Evolutionary conservation across 2,888 invertebrate genomes (phyloP), one percentile per base, ranked within the genome.

Genomic region (Perizoma affinitatum): DNA sequence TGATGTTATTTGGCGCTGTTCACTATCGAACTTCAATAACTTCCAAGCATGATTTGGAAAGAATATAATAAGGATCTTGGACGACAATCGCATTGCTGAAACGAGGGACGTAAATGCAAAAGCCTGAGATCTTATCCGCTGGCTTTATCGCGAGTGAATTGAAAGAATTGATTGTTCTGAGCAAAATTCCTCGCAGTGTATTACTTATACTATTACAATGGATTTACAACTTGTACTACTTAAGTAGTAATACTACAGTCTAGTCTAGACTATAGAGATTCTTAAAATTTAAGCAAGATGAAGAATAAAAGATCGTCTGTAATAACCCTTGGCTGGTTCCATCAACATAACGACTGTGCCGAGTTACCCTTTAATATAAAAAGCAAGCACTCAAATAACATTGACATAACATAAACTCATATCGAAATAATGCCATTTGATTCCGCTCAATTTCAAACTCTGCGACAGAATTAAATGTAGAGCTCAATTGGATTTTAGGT

Each of bases 401-500:
- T 22, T 22, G 1, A 22, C 22, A 22, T 22, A 22, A 22, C 22
- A 22, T 22, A 22, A 22, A 10, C 9, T 6, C 6, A 36, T 40
- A 40, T 40, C 33, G 35, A 41, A 54, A 41, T 22, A 9, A 35
- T 47, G 47, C 46, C 41, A 47, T 34, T 47, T 43, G 7, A 48
- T 55, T 42, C 36, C 22, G 40, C 10, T 34, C 40, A 22, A 38
- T 53, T 6, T 42, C 22, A 3, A 22, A 22, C 42, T 0, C 42
- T 5, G 4, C 10, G 10, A 42, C 5, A 10, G 0, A 10, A 10
- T 42, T 42, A 42, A 40, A 42, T 42, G 10, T 5, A 42, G 10
- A 42, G 42, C 33, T 33, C 51, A 57, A 55, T 61, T 49, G 54
- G 48, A 0, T 58, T n/a, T 58, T 63, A 67, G 58, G 54, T 51